phyloP scores from a whole-genome alignment of 1,140 invertebrate species.

The Littorina saxatilis region DNA sequence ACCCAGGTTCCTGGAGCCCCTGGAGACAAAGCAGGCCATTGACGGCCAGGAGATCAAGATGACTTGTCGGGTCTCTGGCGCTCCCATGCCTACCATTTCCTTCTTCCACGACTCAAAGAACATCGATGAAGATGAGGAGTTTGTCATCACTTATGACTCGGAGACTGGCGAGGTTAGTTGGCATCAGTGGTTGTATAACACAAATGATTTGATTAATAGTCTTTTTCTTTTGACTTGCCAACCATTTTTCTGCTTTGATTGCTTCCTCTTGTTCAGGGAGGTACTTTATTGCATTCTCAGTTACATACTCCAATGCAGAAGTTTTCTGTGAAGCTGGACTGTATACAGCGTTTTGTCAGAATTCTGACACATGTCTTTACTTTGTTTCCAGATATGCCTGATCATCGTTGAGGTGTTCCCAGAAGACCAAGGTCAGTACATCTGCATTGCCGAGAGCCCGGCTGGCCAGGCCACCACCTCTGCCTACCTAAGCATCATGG shows the following conservation, averaged over 20 bases:
- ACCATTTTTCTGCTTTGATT: neutral
- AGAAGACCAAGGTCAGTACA: constrained; percentile 76
- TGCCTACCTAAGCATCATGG: constrained; percentile 77
- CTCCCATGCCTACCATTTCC: constrained; percentile 71
- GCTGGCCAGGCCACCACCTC: constrained; percentile 87
- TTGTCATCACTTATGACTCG: constrained; percentile 73
- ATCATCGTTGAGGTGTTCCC: constrained; percentile 76
- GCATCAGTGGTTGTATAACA: neutral
- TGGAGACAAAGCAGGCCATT: constrained; percentile 61
- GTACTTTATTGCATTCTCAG: too few species aligned
- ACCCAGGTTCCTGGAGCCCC: constrained; percentile 65
- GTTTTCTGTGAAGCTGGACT: too few species aligned
- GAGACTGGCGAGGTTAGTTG: constrained; percentile 67
- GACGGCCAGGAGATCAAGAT: constrained; percentile 71
- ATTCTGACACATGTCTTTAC: too few species aligned
- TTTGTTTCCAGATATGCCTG: constrained; percentile 57
- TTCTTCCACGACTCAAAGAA: constrained; percentile 75
- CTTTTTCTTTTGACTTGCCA: neutral
- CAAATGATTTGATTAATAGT: neutral
- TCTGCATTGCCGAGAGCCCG: constrained; percentile 91
- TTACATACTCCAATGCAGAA: too few species aligned
- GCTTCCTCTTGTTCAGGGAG: neutral
- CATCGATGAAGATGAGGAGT: constrained; percentile 74
- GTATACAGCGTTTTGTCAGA: too few species aligned
- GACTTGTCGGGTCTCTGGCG: constrained; percentile 69